Conservation (phyloP, 2,888 invertebrate species). For the Taphrorychus bicolor region DNA sequence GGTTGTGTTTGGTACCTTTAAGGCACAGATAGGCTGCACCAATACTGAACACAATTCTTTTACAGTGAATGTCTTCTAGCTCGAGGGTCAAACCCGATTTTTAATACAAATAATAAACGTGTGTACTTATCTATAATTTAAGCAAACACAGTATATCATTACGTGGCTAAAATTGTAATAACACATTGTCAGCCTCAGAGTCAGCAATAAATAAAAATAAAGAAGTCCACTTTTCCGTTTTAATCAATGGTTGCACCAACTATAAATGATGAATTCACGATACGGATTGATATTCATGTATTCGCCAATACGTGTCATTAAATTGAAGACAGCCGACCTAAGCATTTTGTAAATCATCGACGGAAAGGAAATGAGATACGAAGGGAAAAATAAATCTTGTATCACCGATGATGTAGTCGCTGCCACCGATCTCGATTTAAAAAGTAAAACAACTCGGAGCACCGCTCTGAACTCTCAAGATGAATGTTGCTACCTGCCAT, state of each 20-base stretch:
- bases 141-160: too few species aligned
- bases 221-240: conserved; percentile 1
- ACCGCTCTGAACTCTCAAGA: conserved; percentile 14
- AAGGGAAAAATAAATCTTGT: conserved; percentile 38
- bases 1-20: conserved; percentile 4
- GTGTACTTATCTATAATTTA: too few species aligned
- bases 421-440: conserved; percentile 28
- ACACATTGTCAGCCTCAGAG: not conserved
- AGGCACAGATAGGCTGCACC: not conserved
- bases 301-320: conserved; percentile 24
- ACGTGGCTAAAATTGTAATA: too few species aligned
- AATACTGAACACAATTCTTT: not conserved
- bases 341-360: conserved; percentile 31
- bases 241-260: conserved; percentile 17
- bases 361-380: conserved; percentile 35
- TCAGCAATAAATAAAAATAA: not conserved
- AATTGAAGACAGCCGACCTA: conserved; percentile 20
- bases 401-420: conserved; percentile 5
- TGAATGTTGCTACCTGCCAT: conserved; percentile 28
- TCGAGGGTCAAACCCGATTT: too few species aligned
- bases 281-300: conserved; percentile 29
- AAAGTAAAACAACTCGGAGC: conserved; percentile 23
- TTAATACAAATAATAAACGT: too few species aligned
- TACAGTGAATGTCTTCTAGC: too few species aligned
- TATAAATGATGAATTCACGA: conserved; percentile 19